Evolutionary conservation across 2,888 invertebrate genomes (phyloP).

Genomic region (Nomada fucata): DNA sequence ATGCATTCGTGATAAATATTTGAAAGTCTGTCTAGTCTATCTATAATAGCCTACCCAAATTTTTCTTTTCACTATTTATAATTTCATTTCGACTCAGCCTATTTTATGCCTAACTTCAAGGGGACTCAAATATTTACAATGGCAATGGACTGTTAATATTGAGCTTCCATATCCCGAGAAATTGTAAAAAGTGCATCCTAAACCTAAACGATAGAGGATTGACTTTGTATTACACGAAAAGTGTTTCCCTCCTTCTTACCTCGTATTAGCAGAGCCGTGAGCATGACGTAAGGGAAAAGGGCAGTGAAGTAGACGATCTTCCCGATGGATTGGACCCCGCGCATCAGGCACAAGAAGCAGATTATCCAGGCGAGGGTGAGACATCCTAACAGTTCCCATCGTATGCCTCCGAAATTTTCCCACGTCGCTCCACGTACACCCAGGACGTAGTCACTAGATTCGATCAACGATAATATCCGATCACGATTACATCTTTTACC

Average conservation of each 20-base stretch:
- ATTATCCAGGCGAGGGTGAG: conserved; percentile 92
- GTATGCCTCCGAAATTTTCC: conserved; percentile 90
- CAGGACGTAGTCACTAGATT: conserved; percentile 90
- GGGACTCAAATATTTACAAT: not conserved
- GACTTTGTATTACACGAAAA: conserved; percentile 31
- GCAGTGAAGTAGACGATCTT: conserved; percentile 92
- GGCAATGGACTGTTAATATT: not conserved
- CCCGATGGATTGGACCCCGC: conserved; percentile 94
- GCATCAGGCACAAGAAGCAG: conserved; percentile 94
- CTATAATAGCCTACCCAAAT: too few relatives aligned
- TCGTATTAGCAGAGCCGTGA: conserved; percentile 86
- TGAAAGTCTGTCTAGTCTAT: too few relatives aligned
- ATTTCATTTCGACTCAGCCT: not conserved
- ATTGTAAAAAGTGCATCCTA: not conserved
- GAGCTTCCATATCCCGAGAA: not conserved
- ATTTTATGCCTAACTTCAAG: not conserved
- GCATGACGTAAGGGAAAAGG: conserved; percentile 89
- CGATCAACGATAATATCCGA: conserved; percentile 64
- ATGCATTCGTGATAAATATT: too few relatives aligned
- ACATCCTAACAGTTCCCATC: conserved; percentile 93
- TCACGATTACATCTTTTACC: conserved; percentile 65
- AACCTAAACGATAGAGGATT: conserved; percentile 23
- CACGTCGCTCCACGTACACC: conserved; percentile 90
- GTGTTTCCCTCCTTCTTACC: conserved; percentile 69
- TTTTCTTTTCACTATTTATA: not conserved